Base-by-base conservation (phyloP, 1,140 invertebrate species). In the Protaetia brevitarsis region DNA sequence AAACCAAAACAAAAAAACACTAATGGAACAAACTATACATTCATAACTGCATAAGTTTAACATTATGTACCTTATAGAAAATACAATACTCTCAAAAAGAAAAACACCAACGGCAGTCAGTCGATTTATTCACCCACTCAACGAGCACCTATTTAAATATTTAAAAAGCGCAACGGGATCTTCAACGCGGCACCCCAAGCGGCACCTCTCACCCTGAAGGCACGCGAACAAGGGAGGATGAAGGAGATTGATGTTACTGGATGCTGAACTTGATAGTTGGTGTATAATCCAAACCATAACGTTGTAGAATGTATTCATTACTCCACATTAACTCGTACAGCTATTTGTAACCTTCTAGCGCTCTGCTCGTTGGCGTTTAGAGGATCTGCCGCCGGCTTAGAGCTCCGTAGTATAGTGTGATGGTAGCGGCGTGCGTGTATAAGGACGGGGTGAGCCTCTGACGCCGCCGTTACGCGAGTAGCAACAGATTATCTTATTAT, bases 251-350 rank as follows among this genome's bases (percentile, higher is more conserved):
- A 77, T 77, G 72, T 68, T 64, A 67, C 64, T 69, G 58, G 65
- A 66, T 70, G 69, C 71, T 71, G 67, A 75, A 75, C 73, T 73
- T 75, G 73, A 76, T 76, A 76, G 74, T 75, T 71, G 71, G 72
- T 74, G 69, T 76, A 77, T 77, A 76, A 77, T 77, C 74, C 69
- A 72, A 74, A 77, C 75, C 75, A 73, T 77, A 77, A 77, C 76
- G 73, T 74, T 76, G 73, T 75, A 74, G 74, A 76, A 77, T 76
- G 73, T 76, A 77, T 77, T 77, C 75, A 77, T 77, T 77, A 76
- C 73, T 77, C 71, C 74, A 69, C 73, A 75, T 77, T 77, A 77
- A 73, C 73, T 74, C 68, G 69, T 62, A 66, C 59, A 71, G 74
- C 73, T 71, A 75, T 76, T 76, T 76, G 72, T 76, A 70, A 73